Percentiles rank a stretch among this genome's conserved stretches.
Conservation (phyloP, 2,797 vertebrate species). For the Rhabdomys pumilio region DNA sequence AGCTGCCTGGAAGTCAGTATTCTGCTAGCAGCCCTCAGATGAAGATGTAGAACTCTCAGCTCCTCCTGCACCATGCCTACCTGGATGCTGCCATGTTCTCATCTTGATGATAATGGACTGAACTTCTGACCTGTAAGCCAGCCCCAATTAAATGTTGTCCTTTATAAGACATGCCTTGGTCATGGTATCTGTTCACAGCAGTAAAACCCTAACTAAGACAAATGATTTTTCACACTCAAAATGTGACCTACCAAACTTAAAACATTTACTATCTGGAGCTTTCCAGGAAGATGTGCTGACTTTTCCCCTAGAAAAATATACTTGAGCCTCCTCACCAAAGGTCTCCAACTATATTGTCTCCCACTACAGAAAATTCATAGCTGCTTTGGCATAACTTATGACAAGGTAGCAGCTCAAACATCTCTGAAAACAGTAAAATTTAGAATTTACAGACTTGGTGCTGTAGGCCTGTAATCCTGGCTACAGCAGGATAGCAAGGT, state of each 20-base stretch:
- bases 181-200: not conserved
- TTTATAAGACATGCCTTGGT: not conserved
- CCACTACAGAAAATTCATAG: not conserved
- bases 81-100: not conserved
- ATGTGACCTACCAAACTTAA: not conserved
- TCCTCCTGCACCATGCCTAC: not conserved
- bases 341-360: not conserved
- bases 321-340: not conserved
- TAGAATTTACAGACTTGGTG: not conserved
- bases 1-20: not conserved
- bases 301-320: not conserved
- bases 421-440: constrained; percentile 16
- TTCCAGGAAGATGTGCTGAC: constrained; percentile 38
- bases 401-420: constrained; percentile 20
- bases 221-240: not conserved
- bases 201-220: not conserved
- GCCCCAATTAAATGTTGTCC: not conserved
- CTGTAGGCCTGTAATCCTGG: not conserved
- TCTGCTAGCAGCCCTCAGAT: not conserved
- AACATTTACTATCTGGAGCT: constrained; percentile 3
- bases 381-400: not conserved
- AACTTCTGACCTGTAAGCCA: not conserved
- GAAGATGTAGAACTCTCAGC: not conserved
- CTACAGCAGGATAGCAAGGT: not conserved
- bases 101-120: not conserved